phyloP scores from a whole-genome alignment of 2,797 vertebrate genomes.

The Parauchenoglanis ngamensis region DNA sequence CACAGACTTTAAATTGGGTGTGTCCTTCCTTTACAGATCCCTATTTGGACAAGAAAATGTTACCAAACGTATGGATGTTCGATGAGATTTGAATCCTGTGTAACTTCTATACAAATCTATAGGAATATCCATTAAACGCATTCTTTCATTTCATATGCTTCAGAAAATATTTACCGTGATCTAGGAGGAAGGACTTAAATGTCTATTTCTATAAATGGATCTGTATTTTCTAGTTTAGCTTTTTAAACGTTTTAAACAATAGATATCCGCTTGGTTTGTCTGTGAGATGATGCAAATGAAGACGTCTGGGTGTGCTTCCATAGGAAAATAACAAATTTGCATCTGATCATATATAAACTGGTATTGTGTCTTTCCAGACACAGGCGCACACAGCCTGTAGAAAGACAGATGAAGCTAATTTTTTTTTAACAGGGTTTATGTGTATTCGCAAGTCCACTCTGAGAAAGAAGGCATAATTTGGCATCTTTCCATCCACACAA shows the following conservation, averaged over 20 bases:
- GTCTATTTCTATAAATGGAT: neutral
- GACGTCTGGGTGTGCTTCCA: no score
- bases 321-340: neutral
- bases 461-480: neutral
- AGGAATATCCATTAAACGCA: neutral
- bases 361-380: neutral
- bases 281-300: neutral
- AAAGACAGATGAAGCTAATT: neutral
- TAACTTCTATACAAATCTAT: neutral
- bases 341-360: neutral
- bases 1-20: neutral
- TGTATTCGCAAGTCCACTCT: neutral
- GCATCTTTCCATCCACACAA: neutral
- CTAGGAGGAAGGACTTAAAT: neutral
- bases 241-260: neutral
- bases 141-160: neutral
- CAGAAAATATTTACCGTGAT: neutral
- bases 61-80: neutral
- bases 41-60: neutral
- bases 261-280: neutral
- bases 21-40: neutral
- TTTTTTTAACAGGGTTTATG: neutral
- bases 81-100: neutral
- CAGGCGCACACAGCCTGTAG: neutral
- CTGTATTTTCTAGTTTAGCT: neutral